These are phyloP conservation scores for Elysia crispata DNA, from an alignment of 2,888 invertebrate species.

Conservation along the genomic window DNA sequence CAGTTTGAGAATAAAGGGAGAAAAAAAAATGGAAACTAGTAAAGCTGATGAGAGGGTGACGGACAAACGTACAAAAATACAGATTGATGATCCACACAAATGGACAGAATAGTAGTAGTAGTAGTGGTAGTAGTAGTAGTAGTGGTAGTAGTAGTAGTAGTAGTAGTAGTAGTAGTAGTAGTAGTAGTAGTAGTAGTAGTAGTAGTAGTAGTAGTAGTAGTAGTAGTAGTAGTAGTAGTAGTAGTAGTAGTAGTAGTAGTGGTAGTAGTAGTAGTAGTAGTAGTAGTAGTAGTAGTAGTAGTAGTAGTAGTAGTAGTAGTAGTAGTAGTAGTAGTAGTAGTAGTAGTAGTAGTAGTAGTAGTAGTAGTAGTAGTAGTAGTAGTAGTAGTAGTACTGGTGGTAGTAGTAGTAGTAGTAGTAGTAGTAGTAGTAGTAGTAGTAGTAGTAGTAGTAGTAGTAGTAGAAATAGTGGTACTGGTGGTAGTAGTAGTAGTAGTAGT, in stretches of 20 bases:
- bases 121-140: not conserved
- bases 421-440: constrained; percentile 4
- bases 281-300: not conserved
- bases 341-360: not conserved
- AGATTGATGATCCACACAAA: too few species aligned
- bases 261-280: not conserved
- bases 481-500: too few species aligned
- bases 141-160: not conserved
- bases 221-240: not conserved
- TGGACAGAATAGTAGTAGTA: too few species aligned
- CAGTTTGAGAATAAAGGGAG: too few species aligned
- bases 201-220: not conserved
- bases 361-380: not conserved
- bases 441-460: constrained; percentile 9
- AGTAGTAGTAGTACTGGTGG: too few species aligned
- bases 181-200: not conserved
- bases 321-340: constrained; percentile 4
- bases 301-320: constrained; percentile 1
- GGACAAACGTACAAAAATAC: too few species aligned
- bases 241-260: not conserved
- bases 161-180: not conserved
- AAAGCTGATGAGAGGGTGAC: too few species aligned
- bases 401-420: constrained; percentile 3
- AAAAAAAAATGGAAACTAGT: too few species aligned
- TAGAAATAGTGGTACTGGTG: too few species aligned